These are phyloP conservation scores for Eupelmus urozonus DNA, from an alignment of 2,888 invertebrate genomes.

Conservation along the genomic window DNA sequence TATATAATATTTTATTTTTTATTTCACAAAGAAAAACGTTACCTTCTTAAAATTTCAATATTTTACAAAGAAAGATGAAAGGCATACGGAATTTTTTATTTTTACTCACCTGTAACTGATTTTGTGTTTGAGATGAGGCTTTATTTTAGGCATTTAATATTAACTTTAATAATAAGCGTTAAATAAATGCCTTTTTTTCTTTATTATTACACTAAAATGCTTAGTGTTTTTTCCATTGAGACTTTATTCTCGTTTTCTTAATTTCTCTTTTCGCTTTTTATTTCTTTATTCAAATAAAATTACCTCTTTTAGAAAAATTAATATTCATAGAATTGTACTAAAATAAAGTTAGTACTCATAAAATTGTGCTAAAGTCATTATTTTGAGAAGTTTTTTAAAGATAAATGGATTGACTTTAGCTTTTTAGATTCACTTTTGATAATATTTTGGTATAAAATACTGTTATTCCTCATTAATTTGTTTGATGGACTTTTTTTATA, in stretches of 20 bases:
- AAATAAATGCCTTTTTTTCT: conserved; percentile 43
- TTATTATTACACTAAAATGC: conserved; percentile 22
- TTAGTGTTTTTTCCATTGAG: conserved; percentile 37
- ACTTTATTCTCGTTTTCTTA: conserved; percentile 22
- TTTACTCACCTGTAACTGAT: conserved; percentile 59
- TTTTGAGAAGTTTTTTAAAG: not conserved
- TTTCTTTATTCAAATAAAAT: conserved; percentile 25
- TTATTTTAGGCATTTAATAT: conserved; percentile 47
- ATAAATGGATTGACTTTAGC: not conserved
- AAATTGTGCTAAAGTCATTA: not conserved
- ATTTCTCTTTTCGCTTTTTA: conserved; percentile 28
- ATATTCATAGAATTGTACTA: conserved; percentile 5
- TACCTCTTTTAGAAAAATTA: conserved; percentile 32
- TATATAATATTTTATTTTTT: conserved; percentile 35
- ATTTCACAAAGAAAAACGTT: conserved; percentile 42
- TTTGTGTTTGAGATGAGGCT: conserved; percentile 55
- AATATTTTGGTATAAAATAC: not conserved
- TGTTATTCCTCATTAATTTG: too few species aligned
- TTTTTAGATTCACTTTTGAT: conserved; percentile 6
- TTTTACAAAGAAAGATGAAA: conserved; percentile 57
- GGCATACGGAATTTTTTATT: conserved; percentile 55
- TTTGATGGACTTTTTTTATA: not conserved
- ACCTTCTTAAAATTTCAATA: conserved; percentile 22
- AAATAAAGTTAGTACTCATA: not conserved
- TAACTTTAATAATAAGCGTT: conserved; percentile 42